These are phyloP conservation scores for Paradoxurus hermaphroditus DNA, from an alignment of 2,113 vertebrate genomes.

Conservation along the genomic window DNA sequence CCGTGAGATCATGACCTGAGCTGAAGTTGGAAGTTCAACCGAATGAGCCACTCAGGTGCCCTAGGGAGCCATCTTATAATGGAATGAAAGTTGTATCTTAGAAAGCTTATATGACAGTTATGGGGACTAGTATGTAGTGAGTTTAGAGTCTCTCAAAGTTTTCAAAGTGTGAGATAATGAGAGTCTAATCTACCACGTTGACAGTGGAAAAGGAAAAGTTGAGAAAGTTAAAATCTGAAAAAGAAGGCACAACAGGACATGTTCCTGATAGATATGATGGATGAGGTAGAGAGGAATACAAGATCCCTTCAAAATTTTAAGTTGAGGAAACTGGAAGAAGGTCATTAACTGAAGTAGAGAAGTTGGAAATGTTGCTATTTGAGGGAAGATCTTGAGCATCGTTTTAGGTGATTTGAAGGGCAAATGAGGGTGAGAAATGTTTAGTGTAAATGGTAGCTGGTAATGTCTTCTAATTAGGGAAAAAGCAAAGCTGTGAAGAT, in stretches of 20 bases:
- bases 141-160: background rate
- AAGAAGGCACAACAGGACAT: background rate
- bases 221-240: background rate
- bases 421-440: background rate
- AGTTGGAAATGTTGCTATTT: background rate
- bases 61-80: background rate
- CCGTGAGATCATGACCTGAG: too few relatives aligned
- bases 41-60: too few relatives aligned
- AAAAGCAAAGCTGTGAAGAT: background rate
- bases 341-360: background rate
- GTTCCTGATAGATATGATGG: background rate
- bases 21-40: too few relatives aligned
- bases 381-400: background rate
- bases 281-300: background rate
- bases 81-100: background rate
- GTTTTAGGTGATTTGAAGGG: background rate
- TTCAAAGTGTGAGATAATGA: background rate
- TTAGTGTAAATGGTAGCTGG: background rate
- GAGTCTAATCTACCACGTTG: background rate
- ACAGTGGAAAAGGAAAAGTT: background rate
- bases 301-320: background rate
- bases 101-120: background rate
- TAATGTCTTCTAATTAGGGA: background rate
- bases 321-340: background rate
- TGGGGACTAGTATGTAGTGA: background rate